These are phyloP conservation scores for Alsophila aescularia DNA, from an alignment of 2,888 invertebrate genomes.

Conservation along the genomic window DNA sequence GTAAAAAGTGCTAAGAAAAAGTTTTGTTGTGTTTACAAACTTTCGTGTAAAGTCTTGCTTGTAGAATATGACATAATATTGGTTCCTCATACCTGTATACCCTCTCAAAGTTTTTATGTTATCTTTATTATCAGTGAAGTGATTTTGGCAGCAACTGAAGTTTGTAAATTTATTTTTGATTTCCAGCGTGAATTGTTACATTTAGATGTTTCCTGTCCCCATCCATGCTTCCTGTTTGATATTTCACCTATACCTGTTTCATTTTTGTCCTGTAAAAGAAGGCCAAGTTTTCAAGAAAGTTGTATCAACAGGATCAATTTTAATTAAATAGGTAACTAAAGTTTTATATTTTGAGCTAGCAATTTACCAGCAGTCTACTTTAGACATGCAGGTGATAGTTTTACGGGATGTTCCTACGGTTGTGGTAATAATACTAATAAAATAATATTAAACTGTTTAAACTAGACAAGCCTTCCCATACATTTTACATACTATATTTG, in stretches of 20 bases:
- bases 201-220: background rate
- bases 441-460: too few species aligned
- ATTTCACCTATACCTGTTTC: background rate
- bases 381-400: too few species aligned
- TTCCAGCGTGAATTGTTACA: background rate
- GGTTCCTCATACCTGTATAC: background rate
- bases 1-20: conserved; percentile 34
- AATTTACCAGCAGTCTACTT: too few species aligned
- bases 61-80: background rate
- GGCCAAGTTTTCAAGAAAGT: background rate
- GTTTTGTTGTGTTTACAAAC: conserved; percentile 54
- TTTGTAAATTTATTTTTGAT: background rate
- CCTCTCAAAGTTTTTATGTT: background rate
- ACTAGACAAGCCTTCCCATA: too few species aligned
- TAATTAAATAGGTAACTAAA: too few species aligned
- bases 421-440: too few species aligned
- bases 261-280: too few species aligned
- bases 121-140: background rate
- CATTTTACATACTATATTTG: too few species aligned
- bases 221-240: background rate
- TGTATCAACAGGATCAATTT: background rate
- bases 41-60: conserved; percentile 35
- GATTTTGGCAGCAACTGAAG: background rate
- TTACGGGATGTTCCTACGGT: too few species aligned
- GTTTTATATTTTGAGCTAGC: too few species aligned